A percentile compares a stretch with the other conserved stretches of the same genome.
Conservation (phyloP, 2,888 invertebrate genomes). For the Drosophila neonasuta region DNA sequence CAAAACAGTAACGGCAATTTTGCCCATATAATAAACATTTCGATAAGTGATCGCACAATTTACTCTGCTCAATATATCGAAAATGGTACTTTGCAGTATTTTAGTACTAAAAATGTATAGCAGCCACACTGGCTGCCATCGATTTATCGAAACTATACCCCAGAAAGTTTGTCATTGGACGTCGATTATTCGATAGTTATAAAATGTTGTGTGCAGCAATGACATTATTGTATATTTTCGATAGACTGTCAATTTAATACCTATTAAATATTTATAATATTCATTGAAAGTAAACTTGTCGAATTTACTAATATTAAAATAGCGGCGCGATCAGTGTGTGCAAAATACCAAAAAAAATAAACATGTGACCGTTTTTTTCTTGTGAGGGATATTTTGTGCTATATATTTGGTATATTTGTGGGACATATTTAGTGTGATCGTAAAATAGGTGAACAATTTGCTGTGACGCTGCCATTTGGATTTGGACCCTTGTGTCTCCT, state of each 20-base stretch:
- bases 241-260: neutral
- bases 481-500: conserved; percentile 48
- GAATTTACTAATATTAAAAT: neutral
- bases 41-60: neutral
- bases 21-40: neutral
- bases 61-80: neutral
- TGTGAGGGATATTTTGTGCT: conserved; percentile 5
- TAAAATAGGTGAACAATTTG: conserved; percentile 57
- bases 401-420: conserved; percentile 39
- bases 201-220: neutral
- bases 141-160: neutral
- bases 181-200: neutral
- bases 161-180: neutral
- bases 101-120: neutral
- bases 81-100: neutral
- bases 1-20: neutral
- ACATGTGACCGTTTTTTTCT: conserved; percentile 33
- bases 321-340: conserved; percentile 5
- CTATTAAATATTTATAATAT: neutral
- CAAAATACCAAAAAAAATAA: conserved; percentile 7
- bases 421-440: conserved; percentile 56
- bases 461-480: conserved; percentile 62
- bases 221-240: neutral
- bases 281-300: neutral
- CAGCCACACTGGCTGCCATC: neutral